Evolutionary conservation across 2,113 vertebrate genomes (phyloP), one percentile per base, ranked within the genome.

Genomic region (Pleuronectes platessa): DNA sequence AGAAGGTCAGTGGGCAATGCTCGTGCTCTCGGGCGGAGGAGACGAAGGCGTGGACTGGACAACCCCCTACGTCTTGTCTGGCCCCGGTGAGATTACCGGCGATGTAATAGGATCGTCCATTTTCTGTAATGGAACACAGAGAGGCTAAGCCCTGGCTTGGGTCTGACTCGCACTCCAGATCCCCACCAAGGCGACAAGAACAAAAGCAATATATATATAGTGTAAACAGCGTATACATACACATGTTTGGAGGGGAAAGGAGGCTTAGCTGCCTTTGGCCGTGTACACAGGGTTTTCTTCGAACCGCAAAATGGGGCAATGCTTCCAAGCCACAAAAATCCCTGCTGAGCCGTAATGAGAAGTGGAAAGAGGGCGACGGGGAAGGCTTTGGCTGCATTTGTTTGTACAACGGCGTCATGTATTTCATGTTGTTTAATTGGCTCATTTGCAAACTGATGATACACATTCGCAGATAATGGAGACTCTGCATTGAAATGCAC

Each of bases 101-200:
- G 7, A 68, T 79, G 82, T 88, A 91, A 92, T 91, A 71, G 91
- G 82, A 89, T 91, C 84, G 75, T 76, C 88, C 76, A 74, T 88
- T 93, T 92, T 83, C 88, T 78, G 73, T 93, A 91, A 93, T 86
- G 78, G 88, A 88, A 89, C 79, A 82, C 82, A 82, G 82, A 89
- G 61, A 82, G 89, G 87, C 83, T 92, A 86, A 90, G 71, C 89
- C 63, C 42, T 26, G 55, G 54, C 71, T 81, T 63, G 76, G 78
- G 80, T 82, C 83, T 81, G 42, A 51, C 71, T 82, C n/a, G 23
- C 10, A 27, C 66, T 71, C 64, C 24, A 61, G 63, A 90, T 89
- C 84, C 81, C 79, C 60, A 71, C 59, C 40, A 60, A 84, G 56
- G 75, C 66, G 74, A 86, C 51, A 81, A 68, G 21, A 71, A 24